Evolutionary conservation across 2,797 vertebrate genomes (phyloP).

Genomic region (Thaleichthys pacificus): DNA sequence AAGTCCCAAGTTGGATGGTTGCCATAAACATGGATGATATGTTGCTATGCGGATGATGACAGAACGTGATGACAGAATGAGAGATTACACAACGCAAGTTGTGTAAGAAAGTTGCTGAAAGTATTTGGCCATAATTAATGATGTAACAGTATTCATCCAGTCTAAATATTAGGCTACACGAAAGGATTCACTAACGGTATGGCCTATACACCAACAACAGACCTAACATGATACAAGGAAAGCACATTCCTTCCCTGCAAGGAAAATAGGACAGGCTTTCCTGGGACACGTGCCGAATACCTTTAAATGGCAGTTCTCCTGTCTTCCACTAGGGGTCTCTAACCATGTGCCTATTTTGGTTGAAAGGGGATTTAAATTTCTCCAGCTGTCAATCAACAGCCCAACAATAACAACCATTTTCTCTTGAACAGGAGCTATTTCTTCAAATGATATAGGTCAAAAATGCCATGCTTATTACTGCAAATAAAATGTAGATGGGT

Average conservation of each 20-base stretch:
- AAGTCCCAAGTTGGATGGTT: not conserved
- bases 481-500: not conserved
- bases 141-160: not conserved
- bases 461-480: not conserved
- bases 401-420: conserved; percentile 73
- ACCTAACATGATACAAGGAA: not conserved
- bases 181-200: not conserved
- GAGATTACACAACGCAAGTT: not conserved
- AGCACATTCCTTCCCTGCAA: not conserved
- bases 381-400: conserved; percentile 87
- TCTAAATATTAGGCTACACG: not conserved
- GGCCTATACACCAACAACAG: not conserved
- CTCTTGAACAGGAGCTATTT: conserved; percentile 25
- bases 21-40: not conserved
- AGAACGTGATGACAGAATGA: not conserved
- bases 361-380: conserved; percentile 89
- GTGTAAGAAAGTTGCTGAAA: not conserved
- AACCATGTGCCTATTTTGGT: conserved; percentile 70
- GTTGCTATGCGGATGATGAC: not conserved
- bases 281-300: conserved; percentile 24
- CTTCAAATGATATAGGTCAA: conserved; percentile 10
- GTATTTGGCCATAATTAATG: not conserved
- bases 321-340: conserved; percentile 64
- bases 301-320: conserved; percentile 47
- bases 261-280: not conserved